phyloP scores from a whole-genome alignment of 2,113 vertebrate genomes.

The Ivindomyrus marchei region DNA sequence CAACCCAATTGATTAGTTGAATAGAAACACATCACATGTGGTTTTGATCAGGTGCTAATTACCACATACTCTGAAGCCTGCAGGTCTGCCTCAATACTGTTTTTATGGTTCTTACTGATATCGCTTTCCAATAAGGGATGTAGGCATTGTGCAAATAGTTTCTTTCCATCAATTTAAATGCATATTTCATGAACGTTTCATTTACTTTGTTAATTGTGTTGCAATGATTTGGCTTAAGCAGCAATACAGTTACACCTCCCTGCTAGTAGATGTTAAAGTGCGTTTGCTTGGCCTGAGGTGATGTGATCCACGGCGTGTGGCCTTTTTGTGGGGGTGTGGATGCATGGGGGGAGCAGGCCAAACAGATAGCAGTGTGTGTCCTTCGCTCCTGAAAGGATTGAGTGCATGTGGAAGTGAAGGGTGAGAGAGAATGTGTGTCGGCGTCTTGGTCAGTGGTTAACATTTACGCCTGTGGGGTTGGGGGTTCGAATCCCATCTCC shows the following conservation, averaged over 20 bases:
- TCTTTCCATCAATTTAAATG: neutral
- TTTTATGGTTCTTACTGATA: neutral
- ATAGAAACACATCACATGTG: neutral
- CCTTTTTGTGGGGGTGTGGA: conserved; percentile 62
- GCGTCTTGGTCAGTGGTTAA: neutral
- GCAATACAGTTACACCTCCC: neutral
- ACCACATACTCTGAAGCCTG: neutral
- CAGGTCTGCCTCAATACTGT: neutral
- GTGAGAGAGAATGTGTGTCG: neutral
- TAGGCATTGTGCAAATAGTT: neutral
- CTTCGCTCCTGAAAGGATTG: conserved; percentile 55
- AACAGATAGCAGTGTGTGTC: conserved; percentile 66
- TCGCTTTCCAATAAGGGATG: neutral
- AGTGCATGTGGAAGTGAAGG: conserved; percentile 31
- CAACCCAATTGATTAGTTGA: neutral
- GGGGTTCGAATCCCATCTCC: neutral
- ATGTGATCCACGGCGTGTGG: neutral
- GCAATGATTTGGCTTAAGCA: neutral
- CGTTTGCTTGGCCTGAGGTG: neutral
- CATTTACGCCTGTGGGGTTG: neutral
- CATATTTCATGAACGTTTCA: neutral
- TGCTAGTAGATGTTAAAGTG: neutral
- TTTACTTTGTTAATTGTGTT: neutral
- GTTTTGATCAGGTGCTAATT: neutral
- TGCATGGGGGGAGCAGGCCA: conserved; percentile 56